Evolutionary conservation across 2,113 vertebrate species (phyloP), one percentile per base, ranked within the genome.

Genomic region (Parotia lawesii): DNA sequence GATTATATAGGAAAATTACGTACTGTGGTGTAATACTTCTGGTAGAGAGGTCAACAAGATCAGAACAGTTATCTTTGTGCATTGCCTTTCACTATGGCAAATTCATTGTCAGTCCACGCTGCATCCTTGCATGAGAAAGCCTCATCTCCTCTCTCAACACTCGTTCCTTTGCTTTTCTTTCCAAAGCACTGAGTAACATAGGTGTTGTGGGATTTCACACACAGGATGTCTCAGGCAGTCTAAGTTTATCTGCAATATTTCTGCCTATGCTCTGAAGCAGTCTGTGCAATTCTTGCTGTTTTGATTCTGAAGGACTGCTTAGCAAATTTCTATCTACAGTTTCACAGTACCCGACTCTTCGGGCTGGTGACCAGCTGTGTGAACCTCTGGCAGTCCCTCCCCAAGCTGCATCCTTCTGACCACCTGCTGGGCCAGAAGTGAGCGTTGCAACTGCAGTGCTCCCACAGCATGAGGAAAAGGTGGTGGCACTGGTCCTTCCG

Each of bases 391-490:
- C 50, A 15, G 45, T 51, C 25, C 1, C 25, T 29, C 22, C 20
- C 21, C 66, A 15, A 33, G 1, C 18, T 23, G 28, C 24, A 9
- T 31, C 38, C 80, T n/a, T 56, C 25, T 4, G 6, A 2, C 21
- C 4, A 2, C 4, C n/a, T 24, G 42, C 48, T 45, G 56, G 17
- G 25, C 23, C 31, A 28, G 21, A 3, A 35, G 28, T 8, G 29
- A 61, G 16, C 2, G 14, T 8, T 50, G 57, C 40, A 15, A 3
- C 4, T 12, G 19, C 57, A 54, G 37, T 1, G 0, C 29, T n/a
- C 37, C 29, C 31, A 4, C 23, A 48, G 73, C 53, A 44, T 5
- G 9, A 45, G 42, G 7, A 38, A 15, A 20, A 53, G 10, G 15
- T 13, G 24, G 8, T 64, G 61, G 23, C 51, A 22, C 23, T 48